Evolutionary conservation across 2,888 invertebrate genomes (phyloP).

Genomic region (Nipponacmea schrenckii): DNA sequence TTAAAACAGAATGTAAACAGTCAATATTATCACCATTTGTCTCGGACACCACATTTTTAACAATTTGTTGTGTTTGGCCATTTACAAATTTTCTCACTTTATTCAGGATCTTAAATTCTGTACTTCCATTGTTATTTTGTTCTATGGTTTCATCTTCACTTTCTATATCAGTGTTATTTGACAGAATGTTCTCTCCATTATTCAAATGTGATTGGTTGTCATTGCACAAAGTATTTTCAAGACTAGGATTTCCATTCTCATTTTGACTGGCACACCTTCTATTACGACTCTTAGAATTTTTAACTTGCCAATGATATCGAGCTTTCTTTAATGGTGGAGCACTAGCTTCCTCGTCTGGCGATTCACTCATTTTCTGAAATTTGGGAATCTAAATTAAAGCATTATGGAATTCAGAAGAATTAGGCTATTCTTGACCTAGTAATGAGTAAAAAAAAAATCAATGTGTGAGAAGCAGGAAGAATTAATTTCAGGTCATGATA

Average conservation of each 20-base stretch:
- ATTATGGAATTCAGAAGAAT: too few relatives aligned
- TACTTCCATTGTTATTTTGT: background rate
- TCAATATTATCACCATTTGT: background rate
- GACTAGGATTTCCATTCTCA: background rate
- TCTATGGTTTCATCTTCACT: background rate
- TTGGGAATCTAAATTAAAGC: too few relatives aligned
- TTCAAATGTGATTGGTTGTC: background rate
- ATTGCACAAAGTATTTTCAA: background rate
- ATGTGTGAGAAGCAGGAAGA: too few relatives aligned
- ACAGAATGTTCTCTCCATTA: background rate
- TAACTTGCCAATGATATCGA: constrained; percentile 12
- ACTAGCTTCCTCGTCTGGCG: background rate
- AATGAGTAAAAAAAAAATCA: too few relatives aligned
- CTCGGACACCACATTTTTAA: background rate
- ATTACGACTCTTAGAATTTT: background rate
- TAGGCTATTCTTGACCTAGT: too few relatives aligned
- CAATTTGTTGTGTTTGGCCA: constrained; percentile 5
- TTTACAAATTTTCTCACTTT: background rate
- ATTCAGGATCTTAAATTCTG: background rate
- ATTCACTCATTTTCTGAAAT: background rate
- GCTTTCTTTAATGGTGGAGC: constrained; percentile 20
- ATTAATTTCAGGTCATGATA: too few relatives aligned
- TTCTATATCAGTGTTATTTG: background rate
- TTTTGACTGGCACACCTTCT: background rate
- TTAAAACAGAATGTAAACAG: too few relatives aligned